phyloP scores from a whole-genome alignment of 1,140 invertebrate species.

The Megalonaias nervosa region DNA sequence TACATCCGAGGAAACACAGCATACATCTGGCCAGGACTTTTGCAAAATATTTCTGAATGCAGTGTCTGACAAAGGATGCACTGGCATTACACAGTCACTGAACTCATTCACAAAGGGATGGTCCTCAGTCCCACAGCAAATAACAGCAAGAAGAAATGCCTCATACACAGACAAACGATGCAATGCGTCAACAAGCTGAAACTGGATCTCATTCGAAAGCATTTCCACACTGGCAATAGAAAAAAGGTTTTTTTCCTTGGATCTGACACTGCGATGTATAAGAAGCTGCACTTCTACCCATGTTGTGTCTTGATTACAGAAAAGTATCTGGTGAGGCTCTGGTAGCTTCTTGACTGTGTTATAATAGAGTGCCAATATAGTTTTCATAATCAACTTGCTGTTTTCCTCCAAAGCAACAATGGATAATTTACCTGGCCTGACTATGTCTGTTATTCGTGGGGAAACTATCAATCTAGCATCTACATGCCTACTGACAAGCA shows the following conservation, averaged over 20 bases:
- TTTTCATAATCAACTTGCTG: constrained; percentile 31
- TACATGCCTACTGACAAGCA: neutral
- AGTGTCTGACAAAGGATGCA: constrained; percentile 22
- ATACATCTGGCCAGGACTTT: constrained; percentile 22
- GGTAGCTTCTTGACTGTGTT: constrained; percentile 44
- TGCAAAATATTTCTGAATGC: constrained; percentile 9
- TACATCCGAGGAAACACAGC: constrained; percentile 28
- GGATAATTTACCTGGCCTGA: constrained; percentile 9
- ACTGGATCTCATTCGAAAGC: constrained; percentile 36
- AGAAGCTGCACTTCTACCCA: constrained; percentile 39
- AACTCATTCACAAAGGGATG: constrained; percentile 35
- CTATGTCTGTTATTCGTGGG: constrained; percentile 8
- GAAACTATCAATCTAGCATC: neutral
- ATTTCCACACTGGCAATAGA: constrained; percentile 44
- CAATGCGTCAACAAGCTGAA: constrained; percentile 28
- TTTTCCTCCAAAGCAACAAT: constrained; percentile 20
- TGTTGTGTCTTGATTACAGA: constrained; percentile 38
- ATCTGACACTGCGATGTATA: constrained; percentile 26
- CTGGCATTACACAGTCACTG: neutral
- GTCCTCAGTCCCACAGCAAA: constrained; percentile 28
- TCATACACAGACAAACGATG: neutral
- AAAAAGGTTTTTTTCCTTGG: constrained; percentile 17
- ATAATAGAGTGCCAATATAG: constrained; percentile 37
- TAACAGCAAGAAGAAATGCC: constrained; percentile 21
- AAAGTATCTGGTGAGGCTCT: constrained; percentile 38